Evolutionary conservation across 2,113 vertebrate genomes (phyloP).

Genomic region (Coreoperca whiteheadi): DNA sequence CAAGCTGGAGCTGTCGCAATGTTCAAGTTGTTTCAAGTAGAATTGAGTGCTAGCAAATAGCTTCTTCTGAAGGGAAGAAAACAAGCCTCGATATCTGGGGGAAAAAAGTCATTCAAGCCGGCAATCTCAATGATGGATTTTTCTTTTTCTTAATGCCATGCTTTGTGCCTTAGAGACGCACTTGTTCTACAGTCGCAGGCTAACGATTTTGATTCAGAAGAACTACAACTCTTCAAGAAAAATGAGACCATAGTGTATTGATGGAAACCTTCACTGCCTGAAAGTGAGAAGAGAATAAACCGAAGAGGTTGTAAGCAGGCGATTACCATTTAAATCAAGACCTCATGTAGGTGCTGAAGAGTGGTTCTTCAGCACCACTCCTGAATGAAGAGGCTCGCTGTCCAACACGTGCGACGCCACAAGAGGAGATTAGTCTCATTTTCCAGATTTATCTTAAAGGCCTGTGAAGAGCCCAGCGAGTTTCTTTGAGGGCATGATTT

Average conservation of each 20-base stretch:
- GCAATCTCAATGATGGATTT: slow-evolving; percentile 48
- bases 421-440: slow-evolving; percentile 38
- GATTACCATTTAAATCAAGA: slow-evolving; percentile 34
- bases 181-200: background rate
- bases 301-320: background rate
- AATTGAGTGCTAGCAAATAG: slow-evolving; percentile 52
- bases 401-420: background rate
- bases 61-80: slow-evolving; percentile 41
- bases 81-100: slow-evolving; percentile 29
- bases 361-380: no score
- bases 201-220: slow-evolving; percentile 11
- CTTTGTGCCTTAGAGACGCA: slow-evolving; percentile 14
- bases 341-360: background rate
- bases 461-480: slow-evolving; percentile 23
- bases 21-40: slow-evolving; percentile 59
- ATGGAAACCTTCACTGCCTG: no score
- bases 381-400: background rate
- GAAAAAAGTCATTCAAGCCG: slow-evolving; percentile 41
- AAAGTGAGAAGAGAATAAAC: background rate
- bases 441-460: slow-evolving; percentile 31
- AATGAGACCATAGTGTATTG: slow-evolving; percentile 12
- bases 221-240: background rate
- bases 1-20: slow-evolving; percentile 16
- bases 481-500: slow-evolving; percentile 28
- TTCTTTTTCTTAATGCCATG: slow-evolving; percentile 29